These are phyloP conservation scores for Scyliorhinus canicula DNA, from an alignment of 2,797 vertebrate genomes.

Conservation along the genomic window DNA sequence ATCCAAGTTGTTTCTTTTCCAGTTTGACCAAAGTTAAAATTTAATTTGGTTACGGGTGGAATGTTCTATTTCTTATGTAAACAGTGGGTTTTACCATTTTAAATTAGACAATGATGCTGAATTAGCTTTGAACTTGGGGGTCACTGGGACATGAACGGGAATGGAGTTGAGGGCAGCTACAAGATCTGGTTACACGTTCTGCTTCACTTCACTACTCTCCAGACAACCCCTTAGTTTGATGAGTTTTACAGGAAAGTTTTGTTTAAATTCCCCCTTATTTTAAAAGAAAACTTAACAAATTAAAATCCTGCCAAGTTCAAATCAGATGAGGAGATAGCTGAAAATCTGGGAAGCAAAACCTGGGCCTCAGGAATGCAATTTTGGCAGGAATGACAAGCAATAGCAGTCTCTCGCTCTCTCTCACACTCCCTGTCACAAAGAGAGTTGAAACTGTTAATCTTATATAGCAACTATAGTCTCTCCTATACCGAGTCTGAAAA, in stretches of 20 bases:
- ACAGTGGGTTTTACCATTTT: conserved; percentile 1
- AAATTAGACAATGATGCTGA: background rate
- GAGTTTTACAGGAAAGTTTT: background rate
- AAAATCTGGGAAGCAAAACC: conserved; percentile 38
- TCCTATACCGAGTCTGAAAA: background rate
- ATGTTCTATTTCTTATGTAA: background rate
- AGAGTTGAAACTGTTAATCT: conserved; percentile 43
- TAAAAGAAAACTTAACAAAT: conserved; percentile 7
- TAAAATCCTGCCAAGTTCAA: conserved; percentile 27
- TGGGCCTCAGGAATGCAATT: conserved; percentile 44
- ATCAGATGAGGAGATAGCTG: conserved; percentile 27
- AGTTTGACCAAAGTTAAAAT: background rate
- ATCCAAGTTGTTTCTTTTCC: background rate
- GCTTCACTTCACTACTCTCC: conserved; percentile 14
- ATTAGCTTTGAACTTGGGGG: conserved; percentile 20
- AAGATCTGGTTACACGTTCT: conserved; percentile 12
- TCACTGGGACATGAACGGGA: background rate
- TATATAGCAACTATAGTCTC: conserved; percentile 39
- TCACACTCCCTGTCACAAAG: background rate
- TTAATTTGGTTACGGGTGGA: background rate
- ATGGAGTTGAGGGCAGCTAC: background rate
- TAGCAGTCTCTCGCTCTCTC: conserved; percentile 37
- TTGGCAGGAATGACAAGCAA: conserved; percentile 42
- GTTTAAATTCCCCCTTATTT: conserved; percentile 6
- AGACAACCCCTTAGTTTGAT: background rate